A percentile compares a stretch with the other conserved stretches of the same genome.
These are phyloP conservation scores for Stegana nigrithorax DNA, from an alignment of 2,888 invertebrate species.

Conservation along the genomic window DNA sequence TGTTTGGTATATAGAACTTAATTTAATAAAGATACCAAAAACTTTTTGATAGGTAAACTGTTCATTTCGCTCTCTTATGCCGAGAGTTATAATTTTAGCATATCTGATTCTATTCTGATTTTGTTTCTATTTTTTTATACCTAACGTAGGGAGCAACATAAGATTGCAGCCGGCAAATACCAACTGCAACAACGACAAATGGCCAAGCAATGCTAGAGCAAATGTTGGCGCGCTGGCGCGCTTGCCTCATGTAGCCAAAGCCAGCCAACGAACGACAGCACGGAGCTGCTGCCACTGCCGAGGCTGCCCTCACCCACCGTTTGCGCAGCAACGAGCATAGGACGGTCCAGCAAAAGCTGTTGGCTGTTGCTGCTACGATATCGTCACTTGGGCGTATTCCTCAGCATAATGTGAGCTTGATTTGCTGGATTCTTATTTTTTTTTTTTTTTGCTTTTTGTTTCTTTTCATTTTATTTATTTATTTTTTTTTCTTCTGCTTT, in stretches of 20 bases:
- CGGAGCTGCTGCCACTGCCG: background rate
- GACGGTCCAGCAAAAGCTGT: slow-evolving; percentile 1
- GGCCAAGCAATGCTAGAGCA: background rate
- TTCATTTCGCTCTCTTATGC: too few species aligned
- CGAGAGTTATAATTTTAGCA: too few species aligned
- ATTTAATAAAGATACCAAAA: too few species aligned
- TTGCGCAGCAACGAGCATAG: too few species aligned
- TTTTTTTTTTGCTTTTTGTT: slow-evolving; percentile 35
- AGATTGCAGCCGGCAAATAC: too few species aligned
- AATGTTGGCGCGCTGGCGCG: background rate
- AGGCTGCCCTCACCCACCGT: too few species aligned
- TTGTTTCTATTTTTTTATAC: too few species aligned
- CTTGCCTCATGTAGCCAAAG: background rate
- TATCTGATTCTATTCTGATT: too few species aligned
- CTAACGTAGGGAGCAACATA: background rate
- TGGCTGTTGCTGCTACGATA: slow-evolving; percentile 58
- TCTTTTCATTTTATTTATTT: slow-evolving; percentile 18
- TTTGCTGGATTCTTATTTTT: slow-evolving; percentile 62
- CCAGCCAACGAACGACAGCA: background rate
- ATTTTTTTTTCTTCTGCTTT: background rate
- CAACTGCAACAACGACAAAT: background rate
- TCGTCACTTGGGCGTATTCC: slow-evolving; percentile 67
- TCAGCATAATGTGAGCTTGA: slow-evolving; percentile 66
- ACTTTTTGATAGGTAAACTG: too few species aligned
- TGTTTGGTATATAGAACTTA: too few species aligned